Base-by-base conservation (phyloP, 37 sponge, comb jelly and placozoan species). In the Axinella damicornis region DNA sequence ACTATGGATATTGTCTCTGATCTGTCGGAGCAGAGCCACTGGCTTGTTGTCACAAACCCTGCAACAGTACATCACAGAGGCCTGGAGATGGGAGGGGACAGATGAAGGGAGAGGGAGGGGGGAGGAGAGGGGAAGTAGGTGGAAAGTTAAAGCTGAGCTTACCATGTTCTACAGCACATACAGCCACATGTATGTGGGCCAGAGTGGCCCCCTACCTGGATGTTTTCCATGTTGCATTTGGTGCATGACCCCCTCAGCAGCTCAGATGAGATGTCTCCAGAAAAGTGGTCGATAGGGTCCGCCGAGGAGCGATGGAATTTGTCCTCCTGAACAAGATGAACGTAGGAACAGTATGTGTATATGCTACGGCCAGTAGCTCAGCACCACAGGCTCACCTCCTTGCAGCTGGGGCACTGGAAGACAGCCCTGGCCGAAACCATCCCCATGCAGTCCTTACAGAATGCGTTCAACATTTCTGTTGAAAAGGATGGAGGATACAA, bases 21-120 rank as follows among this genome's bases (percentile, higher is more conserved):
- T 31, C 38, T 85, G 90, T 19, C 84, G 34, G 55, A 89, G 56
- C 14, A 76, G 24, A 69, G 66, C 61, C 15, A 79, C 74, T n/a
- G 27, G 46, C 17, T 9, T 20, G 56, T 30, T 31, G 1, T 53
- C 54, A 79, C 90, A 90, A 38, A 74, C 39, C 27, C 1, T 73
- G 64, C 90, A 90, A 56, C 65, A 30, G 58, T 69, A 90, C n/a
- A 17, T 60, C 0, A 90, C 74, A 4, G 25, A 28, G 32, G 85
- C 78, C 89, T 88, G 71, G 5, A 57, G 9, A 57, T 19, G 13
- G 53, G 35, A 68, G 15, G 53, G 4, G 46, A 46, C 4, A 46
- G 46, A 9, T 46, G 46, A 46, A 9, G 9, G 9, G 46, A 9
- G 46, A 46, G 46, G 46, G 46, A 46, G 9, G 68, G 32, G 68